Evolutionary conservation across 2,113 vertebrate species (phyloP), one percentile per base, ranked within the genome.

Genomic region (Bujurquina vittata): DNA sequence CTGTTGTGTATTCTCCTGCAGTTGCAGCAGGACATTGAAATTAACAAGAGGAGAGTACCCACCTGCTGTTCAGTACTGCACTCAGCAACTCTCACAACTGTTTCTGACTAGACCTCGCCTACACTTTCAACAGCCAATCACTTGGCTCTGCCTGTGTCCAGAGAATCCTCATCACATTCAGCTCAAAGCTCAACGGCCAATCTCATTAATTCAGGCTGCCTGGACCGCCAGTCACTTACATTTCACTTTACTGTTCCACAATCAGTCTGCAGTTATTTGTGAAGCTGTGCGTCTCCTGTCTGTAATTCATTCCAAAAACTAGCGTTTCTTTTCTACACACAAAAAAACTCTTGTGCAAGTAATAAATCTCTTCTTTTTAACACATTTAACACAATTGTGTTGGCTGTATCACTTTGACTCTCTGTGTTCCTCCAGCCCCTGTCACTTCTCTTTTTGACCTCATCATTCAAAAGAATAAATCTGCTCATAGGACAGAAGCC

Each of bases 401-500:
- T 4, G 11, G 33, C 81, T 11, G 35, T 57, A 72, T 79, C 62
- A 7, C 77, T 61, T 59, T 83, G 75, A 57, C 78, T 88, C 75
- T 43, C 61, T 7, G 22, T 15, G 59, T 56, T 78, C 46, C 84
- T 74, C 20, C 60, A 60, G 74, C 75, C 72, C 54, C 40, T 14
- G 54, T 78, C 77, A 69, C 84, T 74, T 90, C 74, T 69, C 65
- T 61, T 84, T 12, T 62, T 88, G 87, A 93, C 91, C 91, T 90
- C 90, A 89, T 91, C 87, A 73, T 18, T 86, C 86, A 78, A 87
- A 79, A 85, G 84, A 77, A 92, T 89, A 88, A 93, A 94, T 92
- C 88, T 17, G 4, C 74, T 84, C 69, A 55, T 57, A 33, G 9
- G 76, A 83, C 84, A 63, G 75, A 59, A 1, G 57, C 26, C 63